phyloP scores from a whole-genome alignment of 2,113 vertebrate genomes.

The Capreolus pygargus region DNA sequence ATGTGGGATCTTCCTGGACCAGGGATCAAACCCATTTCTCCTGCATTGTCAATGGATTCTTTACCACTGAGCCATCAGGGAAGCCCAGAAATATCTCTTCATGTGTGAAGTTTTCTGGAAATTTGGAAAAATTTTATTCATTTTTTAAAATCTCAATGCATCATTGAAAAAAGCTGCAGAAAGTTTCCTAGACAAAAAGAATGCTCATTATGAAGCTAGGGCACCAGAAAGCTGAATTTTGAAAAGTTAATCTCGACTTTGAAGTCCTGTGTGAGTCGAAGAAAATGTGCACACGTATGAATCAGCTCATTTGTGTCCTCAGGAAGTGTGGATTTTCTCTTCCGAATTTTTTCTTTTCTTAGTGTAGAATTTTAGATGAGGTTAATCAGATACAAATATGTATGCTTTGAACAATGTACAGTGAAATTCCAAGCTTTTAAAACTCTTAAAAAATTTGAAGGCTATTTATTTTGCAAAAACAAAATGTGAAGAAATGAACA shows the following conservation, averaged over 20 bases:
- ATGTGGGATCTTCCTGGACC: neutral
- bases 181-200: neutral
- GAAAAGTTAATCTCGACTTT: neutral
- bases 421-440: conserved; percentile 13
- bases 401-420: neutral
- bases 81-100: neutral
- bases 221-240: neutral
- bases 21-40: neutral
- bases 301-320: neutral
- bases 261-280: neutral
- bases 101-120: neutral
- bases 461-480: neutral
- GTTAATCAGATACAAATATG: neutral
- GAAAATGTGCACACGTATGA: neutral
- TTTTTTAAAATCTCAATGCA: conserved; percentile 8
- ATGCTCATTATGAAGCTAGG: neutral
- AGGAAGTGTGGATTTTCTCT: neutral
- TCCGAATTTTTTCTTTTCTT: neutral
- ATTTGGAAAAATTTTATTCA: neutral
- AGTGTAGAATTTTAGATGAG: neutral
- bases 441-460: neutral
- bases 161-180: neutral
- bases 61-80: neutral
- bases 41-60: neutral
- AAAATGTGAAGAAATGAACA: neutral